Evolutionary conservation across 35 echinoderm and acorn worm species (phyloP).

Genomic region (Chiridota heheva): DNA sequence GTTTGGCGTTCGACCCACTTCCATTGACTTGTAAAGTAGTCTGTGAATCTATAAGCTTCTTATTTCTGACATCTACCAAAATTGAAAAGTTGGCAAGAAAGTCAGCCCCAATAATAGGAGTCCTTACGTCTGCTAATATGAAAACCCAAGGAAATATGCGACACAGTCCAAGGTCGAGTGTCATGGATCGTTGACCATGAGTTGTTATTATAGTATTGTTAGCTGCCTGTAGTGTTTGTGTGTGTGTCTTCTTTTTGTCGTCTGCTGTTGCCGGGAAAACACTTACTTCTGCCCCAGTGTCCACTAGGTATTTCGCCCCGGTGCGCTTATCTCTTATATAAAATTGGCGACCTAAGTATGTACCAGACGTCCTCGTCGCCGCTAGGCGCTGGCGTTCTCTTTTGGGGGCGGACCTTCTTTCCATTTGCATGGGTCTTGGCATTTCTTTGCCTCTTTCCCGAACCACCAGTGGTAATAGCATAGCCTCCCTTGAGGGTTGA

Average conservation of each 20-base stretch:
- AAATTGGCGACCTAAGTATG: neutral
- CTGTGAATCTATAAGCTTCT: constrained; percentile 13
- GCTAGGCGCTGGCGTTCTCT: neutral
- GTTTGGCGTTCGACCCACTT: neutral
- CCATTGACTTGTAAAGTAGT: constrained; percentile 17
- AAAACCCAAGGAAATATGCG: constrained; percentile 26
- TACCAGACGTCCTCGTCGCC: neutral
- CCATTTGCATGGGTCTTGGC: neutral
- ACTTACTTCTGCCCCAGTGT: constrained; percentile 4
- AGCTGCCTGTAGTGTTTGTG: neutral
- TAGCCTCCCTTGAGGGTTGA: neutral
- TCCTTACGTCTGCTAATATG: constrained; percentile 39
- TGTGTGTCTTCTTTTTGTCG: neutral
- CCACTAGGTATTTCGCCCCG: neutral
- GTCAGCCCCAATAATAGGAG: constrained; percentile 40
- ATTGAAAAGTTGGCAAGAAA: constrained; percentile 25
- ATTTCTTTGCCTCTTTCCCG: neutral
- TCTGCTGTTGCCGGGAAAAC: neutral
- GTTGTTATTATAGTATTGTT: neutral
- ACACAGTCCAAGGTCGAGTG: constrained; percentile 17
- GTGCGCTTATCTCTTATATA: neutral
- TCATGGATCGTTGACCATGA: constrained; percentile 12
- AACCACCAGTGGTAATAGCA: neutral
- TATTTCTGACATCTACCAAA: constrained; percentile 30
- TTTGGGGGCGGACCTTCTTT: neutral